Evolutionary conservation across 2,113 vertebrate species (phyloP).

Genomic region (Amphiprion percula): DNA sequence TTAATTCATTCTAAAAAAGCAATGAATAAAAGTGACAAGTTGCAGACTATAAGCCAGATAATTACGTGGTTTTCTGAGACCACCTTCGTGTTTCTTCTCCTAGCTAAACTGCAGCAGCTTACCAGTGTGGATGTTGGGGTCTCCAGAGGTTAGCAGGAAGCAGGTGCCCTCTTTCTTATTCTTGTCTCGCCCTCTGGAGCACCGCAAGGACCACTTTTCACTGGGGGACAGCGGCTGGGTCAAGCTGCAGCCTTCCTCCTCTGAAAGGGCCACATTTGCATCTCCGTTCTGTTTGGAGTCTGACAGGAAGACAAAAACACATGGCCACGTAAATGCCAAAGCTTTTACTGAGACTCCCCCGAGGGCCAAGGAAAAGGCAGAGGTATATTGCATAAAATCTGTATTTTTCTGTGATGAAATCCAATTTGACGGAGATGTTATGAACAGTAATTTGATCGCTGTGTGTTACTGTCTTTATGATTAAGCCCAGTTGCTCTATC

Average conservation of each 20-base stretch:
- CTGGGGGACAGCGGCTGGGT: slow-evolving; percentile 90
- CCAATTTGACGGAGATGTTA: slow-evolving; percentile 57
- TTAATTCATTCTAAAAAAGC: too few relatives aligned
- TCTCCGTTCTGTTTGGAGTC: slow-evolving; percentile 97
- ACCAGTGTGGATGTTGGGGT: slow-evolving; percentile 89
- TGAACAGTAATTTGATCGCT: slow-evolving; percentile 44
- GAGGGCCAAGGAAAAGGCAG: slow-evolving; percentile 46
- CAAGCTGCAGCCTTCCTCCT: slow-evolving; percentile 89
- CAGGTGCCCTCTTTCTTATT: slow-evolving; percentile 93
- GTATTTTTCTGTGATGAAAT: slow-evolving; percentile 61
- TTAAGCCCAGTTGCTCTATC: slow-evolving; percentile 34
- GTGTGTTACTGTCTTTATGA: slow-evolving; percentile 47
- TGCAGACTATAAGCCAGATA: too few relatives aligned
- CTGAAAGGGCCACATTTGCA: slow-evolving; percentile 90
- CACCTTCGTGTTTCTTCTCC: too few relatives aligned
- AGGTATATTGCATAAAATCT: slow-evolving; percentile 42
- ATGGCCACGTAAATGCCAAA: slow-evolving; percentile 69
- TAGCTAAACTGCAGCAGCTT: slow-evolving; percentile 31
- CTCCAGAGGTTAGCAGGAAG: slow-evolving; percentile 90
- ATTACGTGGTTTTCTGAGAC: too few relatives aligned
- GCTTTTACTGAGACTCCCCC: slow-evolving; percentile 59
- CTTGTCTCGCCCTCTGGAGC: slow-evolving; percentile 89
- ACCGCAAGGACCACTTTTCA: slow-evolving; percentile 87
- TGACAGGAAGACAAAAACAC: slow-evolving; percentile 72
- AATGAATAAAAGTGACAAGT: too few relatives aligned